Evolutionary conservation across 2,113 vertebrate species (phyloP).

Genomic region (Ibidorhyncha struthersii): DNA sequence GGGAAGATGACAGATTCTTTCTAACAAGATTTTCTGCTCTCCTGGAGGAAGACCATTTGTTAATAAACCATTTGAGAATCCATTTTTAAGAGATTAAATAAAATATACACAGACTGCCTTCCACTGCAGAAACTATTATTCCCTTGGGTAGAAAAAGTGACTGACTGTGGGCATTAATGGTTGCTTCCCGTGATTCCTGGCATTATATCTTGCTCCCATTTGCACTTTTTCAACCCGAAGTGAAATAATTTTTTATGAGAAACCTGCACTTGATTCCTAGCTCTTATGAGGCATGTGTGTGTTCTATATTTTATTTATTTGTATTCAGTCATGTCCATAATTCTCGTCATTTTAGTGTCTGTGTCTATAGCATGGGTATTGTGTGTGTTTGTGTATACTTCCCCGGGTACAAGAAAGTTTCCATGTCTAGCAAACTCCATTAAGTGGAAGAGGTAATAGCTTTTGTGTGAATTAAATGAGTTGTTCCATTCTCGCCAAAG

Average conservation of each 20-base stretch:
- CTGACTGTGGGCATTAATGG: conserved; percentile 55
- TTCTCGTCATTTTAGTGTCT: not conserved
- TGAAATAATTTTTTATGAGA: conserved; percentile 54
- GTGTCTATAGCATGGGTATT: not conserved
- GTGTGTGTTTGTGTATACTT: not conserved
- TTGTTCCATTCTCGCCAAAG: not conserved
- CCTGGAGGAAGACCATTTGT: conserved; percentile 56
- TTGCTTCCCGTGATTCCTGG: conserved; percentile 50
- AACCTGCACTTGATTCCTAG: conserved; percentile 21
- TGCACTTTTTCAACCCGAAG: conserved; percentile 48
- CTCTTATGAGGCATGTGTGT: not conserved
- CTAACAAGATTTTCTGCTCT: conserved; percentile 62
- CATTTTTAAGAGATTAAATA: conserved; percentile 70
- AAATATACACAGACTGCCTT: conserved; percentile 61
- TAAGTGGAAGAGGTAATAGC: not conserved
- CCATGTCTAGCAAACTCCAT: not conserved
- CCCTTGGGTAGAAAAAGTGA: conserved; percentile 49
- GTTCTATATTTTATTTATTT: conserved; percentile 71
- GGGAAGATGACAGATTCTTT: conserved; percentile 45
- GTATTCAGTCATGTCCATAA: conserved; percentile 9
- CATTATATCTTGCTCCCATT: conserved; percentile 47
- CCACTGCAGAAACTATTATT: conserved; percentile 62
- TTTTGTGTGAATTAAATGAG: conserved; percentile 16
- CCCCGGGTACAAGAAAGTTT: not conserved
- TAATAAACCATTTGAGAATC: conserved; percentile 64